Evolutionary conservation across 2,888 invertebrate genomes (phyloP).

Genomic region (Amphiduros pacificus): DNA sequence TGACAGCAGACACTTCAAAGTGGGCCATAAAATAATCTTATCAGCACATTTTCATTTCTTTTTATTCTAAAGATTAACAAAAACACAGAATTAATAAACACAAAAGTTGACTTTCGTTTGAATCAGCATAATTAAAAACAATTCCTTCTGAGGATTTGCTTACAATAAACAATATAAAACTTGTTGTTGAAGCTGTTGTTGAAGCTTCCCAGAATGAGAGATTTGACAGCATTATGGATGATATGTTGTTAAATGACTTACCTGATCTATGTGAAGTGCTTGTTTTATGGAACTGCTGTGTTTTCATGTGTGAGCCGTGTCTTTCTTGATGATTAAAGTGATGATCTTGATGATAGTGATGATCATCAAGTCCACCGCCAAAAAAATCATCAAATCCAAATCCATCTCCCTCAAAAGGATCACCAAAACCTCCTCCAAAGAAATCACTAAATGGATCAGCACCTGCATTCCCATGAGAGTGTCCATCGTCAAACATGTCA

Average conservation of each 20-base stretch:
- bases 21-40: no score
- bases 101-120: background rate
- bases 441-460: slow-evolving; percentile 51
- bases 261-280: background rate
- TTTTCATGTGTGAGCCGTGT: background rate
- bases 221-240: no score
- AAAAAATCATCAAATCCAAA: slow-evolving; percentile 5
- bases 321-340: background rate
- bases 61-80: background rate
- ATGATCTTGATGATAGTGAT: slow-evolving; percentile 6
- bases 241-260: background rate
- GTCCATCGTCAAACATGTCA: slow-evolving; percentile 42
- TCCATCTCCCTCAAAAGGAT: slow-evolving; percentile 22
- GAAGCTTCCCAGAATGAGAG: no score
- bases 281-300: background rate
- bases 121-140: background rate
- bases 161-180: no score
- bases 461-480: no score
- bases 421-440: slow-evolving; percentile 31
- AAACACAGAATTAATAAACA: background rate
- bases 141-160: background rate
- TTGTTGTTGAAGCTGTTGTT: no score
- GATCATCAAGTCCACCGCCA: slow-evolving; percentile 22
- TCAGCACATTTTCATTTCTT: background rate
- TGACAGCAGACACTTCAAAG: no score